Evolutionary conservation across 2,797 vertebrate genomes (phyloP).

Genomic region (Sebastes elongatus): DNA sequence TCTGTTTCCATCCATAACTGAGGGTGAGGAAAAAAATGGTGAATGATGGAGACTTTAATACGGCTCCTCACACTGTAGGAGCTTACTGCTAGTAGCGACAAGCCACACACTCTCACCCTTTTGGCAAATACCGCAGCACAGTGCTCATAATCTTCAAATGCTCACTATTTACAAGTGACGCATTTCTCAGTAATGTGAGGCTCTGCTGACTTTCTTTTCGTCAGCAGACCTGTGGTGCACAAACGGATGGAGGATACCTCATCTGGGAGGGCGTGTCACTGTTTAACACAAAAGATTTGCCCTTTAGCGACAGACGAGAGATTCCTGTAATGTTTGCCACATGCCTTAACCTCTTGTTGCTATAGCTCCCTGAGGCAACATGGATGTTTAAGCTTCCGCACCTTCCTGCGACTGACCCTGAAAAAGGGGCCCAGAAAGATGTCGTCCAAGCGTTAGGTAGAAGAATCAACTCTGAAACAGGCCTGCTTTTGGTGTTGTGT

Average conservation of each 20-base stretch:
- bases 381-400: constrained; percentile 13
- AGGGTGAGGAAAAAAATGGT: constrained; percentile 52
- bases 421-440: background rate
- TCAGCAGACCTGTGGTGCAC: constrained; percentile 27
- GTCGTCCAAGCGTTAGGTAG: background rate
- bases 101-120: constrained; percentile 41
- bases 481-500: background rate
- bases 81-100: constrained; percentile 31
- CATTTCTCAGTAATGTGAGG: constrained; percentile 61
- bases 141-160: constrained; percentile 49
- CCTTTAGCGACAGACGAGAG: constrained; percentile 40
- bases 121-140: constrained; percentile 66
- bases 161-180: constrained; percentile 64
- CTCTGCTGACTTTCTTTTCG: constrained; percentile 31
- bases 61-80: constrained; percentile 34
- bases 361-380: constrained; percentile 21
- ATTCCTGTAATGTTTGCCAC: constrained; percentile 55
- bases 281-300: constrained; percentile 40
- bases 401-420: background rate
- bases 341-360: constrained; percentile 44
- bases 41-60: constrained; percentile 66
- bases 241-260: constrained; percentile 32
- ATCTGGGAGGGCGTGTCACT: constrained; percentile 42
- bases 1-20: constrained; percentile 75
- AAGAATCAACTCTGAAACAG: constrained; percentile 7